Conservation (phyloP, 2,113 vertebrate species). For the Tragelaphus scriptus region DNA sequence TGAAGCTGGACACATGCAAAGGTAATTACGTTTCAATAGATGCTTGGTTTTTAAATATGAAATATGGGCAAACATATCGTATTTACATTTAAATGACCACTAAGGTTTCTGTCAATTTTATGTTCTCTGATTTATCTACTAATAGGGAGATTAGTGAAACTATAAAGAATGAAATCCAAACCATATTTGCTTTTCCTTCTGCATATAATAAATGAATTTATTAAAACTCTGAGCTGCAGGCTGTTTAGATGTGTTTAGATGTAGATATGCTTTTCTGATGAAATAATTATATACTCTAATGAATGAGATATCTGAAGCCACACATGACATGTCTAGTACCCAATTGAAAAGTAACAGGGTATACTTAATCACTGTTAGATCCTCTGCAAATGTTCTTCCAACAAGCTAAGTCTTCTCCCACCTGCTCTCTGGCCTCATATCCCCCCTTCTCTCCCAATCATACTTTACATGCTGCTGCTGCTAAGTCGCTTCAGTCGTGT, state of each 20-base stretch:
- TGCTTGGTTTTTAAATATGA: slow-evolving; percentile 26
- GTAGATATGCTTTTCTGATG: slow-evolving; percentile 20
- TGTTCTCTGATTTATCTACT: slow-evolving; percentile 8
- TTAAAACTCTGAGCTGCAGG: not conserved
- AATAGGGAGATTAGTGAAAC: not conserved
- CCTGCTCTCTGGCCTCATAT: not conserved
- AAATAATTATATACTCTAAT: slow-evolving; percentile 38
- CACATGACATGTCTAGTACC: not conserved
- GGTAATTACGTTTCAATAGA: not conserved
- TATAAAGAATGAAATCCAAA: slow-evolving; percentile 31
- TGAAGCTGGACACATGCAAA: slow-evolving; percentile 8
- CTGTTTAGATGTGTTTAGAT: not conserved
- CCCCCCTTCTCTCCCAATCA: not conserved
- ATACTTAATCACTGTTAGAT: not conserved
- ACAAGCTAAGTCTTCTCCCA: not conserved
- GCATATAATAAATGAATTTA: slow-evolving; percentile 24
- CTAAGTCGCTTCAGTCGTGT: too few relatives aligned
- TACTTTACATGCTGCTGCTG: not conserved
- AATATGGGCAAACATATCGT: not conserved
- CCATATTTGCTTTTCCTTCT: slow-evolving; percentile 20
- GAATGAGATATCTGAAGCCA: not conserved
- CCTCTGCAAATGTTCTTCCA: not conserved
- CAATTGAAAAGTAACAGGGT: not conserved
- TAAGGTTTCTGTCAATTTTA: slow-evolving; percentile 14
- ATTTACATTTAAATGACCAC: slow-evolving; percentile 13